Percentiles rank a stretch among this genome's conserved stretches.
phyloP scores from a whole-genome alignment of 2,888 invertebrate species.

The Empis stercorea region DNA sequence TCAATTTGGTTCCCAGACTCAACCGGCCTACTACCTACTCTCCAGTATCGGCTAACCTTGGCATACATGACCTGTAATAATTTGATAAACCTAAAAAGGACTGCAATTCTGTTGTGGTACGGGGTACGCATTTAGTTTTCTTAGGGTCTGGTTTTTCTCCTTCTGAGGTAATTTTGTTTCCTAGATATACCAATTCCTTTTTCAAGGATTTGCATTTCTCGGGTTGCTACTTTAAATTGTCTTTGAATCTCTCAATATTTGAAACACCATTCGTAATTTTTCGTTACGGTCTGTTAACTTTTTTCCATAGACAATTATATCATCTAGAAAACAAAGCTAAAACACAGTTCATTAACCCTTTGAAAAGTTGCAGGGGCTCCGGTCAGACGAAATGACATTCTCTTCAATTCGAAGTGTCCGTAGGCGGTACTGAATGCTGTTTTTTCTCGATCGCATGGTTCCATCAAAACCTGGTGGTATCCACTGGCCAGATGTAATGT shows the following conservation, averaged over 20 bases:
- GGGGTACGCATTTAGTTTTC: too few species aligned
- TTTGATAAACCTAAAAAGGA: too few species aligned
- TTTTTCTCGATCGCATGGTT: conserved; percentile 10
- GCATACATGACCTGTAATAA: too few species aligned
- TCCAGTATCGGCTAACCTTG: too few species aligned
- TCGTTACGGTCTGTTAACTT: background rate
- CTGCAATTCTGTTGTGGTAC: too few species aligned
- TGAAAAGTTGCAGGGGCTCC: conserved; percentile 22
- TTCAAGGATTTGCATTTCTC: conserved; percentile 18
- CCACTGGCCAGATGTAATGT: conserved; percentile 12
- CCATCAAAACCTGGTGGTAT: conserved; percentile 11
- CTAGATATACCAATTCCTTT: conserved; percentile 15
- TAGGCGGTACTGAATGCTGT: conserved; percentile 13
- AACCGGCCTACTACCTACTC: too few species aligned
- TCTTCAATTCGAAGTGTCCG: conserved; percentile 14
- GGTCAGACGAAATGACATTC: conserved; percentile 17
- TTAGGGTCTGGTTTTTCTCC: conserved; percentile 16
- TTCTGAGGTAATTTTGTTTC: conserved; percentile 11
- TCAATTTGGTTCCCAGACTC: too few species aligned
- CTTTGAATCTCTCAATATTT: conserved; percentile 10
- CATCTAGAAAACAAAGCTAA: conserved; percentile 19
- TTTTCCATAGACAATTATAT: conserved; percentile 19
- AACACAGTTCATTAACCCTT: conserved; percentile 6
- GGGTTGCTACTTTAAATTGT: conserved; percentile 15
- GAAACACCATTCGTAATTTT: conserved; percentile 12